phyloP scores from a whole-genome alignment of 2,113 vertebrate species.

The Daboia siamensis region DNA sequence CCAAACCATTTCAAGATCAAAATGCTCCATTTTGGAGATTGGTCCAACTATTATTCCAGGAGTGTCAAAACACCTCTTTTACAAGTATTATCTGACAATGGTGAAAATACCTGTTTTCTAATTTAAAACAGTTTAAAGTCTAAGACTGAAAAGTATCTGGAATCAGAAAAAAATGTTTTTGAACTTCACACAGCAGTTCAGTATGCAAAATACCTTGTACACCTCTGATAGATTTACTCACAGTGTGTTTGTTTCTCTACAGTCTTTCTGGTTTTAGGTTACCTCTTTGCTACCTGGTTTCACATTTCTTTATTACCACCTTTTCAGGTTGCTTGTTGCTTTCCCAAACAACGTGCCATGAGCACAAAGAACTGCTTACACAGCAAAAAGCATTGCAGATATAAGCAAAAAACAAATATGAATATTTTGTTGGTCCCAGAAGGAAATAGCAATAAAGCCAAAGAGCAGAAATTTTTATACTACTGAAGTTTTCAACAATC shows the following conservation, averaged over 20 bases:
- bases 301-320: background rate
- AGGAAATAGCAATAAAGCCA: background rate
- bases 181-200: background rate
- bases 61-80: background rate
- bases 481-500: background rate
- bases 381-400: background rate
- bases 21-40: background rate
- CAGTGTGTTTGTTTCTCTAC: background rate
- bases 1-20: background rate
- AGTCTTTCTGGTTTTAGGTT: background rate
- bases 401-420: background rate
- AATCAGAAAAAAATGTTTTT: background rate
- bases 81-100: background rate
- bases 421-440: background rate
- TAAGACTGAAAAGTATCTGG: background rate
- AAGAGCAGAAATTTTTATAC: background rate
- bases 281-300: background rate
- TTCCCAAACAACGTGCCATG: background rate
- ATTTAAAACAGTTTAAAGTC: background rate
- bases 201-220: background rate
- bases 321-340: background rate
- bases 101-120: background rate
- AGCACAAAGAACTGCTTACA: background rate
- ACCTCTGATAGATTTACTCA: background rate
- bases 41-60: background rate